These are phyloP conservation scores for Epistrophe eligans DNA, from an alignment of 2,888 invertebrate species.

Conservation along the genomic window DNA sequence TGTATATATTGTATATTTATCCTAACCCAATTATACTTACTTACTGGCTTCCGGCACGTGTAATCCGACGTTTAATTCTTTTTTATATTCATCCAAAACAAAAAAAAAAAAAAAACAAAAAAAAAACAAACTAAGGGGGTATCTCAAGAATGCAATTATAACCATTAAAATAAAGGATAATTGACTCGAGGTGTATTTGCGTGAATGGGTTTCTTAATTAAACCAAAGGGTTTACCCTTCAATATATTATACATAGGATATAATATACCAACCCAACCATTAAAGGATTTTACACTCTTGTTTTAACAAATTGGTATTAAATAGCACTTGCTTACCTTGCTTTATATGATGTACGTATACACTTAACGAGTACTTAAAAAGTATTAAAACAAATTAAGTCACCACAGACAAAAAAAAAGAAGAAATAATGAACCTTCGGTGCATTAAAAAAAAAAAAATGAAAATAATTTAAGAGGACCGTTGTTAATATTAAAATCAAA, in stretches of 20 bases:
- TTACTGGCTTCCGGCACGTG: background rate
- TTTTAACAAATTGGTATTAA: conserved; percentile 19
- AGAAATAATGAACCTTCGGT: background rate
- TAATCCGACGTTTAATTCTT: conserved; percentile 11
- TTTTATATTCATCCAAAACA: background rate
- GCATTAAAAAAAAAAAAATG: background rate
- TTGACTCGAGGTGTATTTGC: conserved; percentile 37
- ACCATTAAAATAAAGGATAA: conserved; percentile 43
- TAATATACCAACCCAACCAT: background rate
- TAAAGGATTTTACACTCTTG: conserved; percentile 16
- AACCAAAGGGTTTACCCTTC: conserved; percentile 10
- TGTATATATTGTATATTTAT: background rate
- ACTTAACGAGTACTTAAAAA: conserved; percentile 22
- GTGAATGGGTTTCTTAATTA: conserved; percentile 24
- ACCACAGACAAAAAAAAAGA: background rate
- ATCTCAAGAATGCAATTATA: conserved; percentile 43
- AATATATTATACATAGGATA: background rate
- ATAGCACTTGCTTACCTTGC: conserved; percentile 27
- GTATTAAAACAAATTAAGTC: conserved; percentile 27
- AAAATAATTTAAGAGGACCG: conserved; percentile 9
- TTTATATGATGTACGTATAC: background rate
- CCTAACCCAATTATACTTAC: background rate
- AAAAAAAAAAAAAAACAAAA: background rate
- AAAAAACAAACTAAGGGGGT: background rate
- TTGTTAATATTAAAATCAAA: background rate